Percentiles rank a stretch among this genome's conserved stretches.
Evolutionary conservation across 2,888 invertebrate genomes (phyloP).

Genomic region (Lumbricus terrestris): DNA sequence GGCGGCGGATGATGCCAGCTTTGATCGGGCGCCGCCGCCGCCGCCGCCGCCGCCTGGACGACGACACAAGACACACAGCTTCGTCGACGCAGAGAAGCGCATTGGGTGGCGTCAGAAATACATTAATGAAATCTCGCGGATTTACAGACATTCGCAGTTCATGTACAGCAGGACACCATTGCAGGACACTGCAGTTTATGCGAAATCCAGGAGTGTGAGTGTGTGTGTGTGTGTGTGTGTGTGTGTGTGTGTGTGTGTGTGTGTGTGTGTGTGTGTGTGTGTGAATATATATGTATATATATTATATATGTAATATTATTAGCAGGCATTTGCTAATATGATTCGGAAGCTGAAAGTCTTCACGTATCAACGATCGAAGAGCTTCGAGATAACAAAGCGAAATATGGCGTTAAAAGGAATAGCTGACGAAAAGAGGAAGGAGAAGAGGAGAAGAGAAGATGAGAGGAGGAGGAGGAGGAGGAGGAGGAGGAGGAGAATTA

Average conservation of each 20-base stretch:
- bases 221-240: too few species aligned
- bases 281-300: too few species aligned
- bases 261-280: too few species aligned
- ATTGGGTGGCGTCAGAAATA: neutral
- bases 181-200: too few species aligned
- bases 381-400: neutral
- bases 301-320: too few species aligned
- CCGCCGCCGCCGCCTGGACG: neutral
- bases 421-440: neutral
- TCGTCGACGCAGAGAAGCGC: neutral
- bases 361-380: neutral
- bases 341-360: neutral
- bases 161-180: neutral
- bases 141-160: neutral
- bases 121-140: neutral
- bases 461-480: too few species aligned
- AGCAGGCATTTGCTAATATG: neutral
- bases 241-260: too few species aligned
- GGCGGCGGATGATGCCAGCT: neutral
- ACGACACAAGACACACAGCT: slow-evolving; percentile 3
- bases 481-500: neutral
- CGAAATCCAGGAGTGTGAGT: neutral
- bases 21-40: neutral
- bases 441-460: too few species aligned
- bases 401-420: neutral